Conservation (phyloP, 2,797 vertebrate species). For the Synaphobranchus kaupii region DNA sequence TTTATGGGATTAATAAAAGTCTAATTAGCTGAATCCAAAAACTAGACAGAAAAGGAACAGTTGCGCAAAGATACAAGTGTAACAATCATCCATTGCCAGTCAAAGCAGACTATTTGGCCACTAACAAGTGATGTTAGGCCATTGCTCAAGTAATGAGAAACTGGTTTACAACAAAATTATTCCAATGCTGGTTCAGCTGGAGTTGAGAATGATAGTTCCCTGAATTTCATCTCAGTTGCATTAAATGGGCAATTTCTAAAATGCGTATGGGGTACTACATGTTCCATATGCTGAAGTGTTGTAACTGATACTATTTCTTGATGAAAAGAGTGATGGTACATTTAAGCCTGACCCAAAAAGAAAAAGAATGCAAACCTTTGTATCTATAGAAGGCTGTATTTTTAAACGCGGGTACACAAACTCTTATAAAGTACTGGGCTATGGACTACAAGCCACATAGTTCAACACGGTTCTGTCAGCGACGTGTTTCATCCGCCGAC, state of each 20-base stretch:
- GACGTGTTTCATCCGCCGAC: too few relatives aligned
- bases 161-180: constrained; percentile 1
- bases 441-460: too few relatives aligned
- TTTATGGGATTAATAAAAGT: not conserved
- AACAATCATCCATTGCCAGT: not conserved
- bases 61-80: too few relatives aligned
- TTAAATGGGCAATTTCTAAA: not conserved
- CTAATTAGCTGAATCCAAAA: not conserved
- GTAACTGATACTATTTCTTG: not conserved
- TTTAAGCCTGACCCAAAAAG: not conserved
- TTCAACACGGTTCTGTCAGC: too few relatives aligned
- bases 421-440: too few relatives aligned
- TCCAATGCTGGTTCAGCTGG: not conserved
- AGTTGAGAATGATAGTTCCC: not conserved
- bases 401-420: too few relatives aligned
- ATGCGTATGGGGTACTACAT: not conserved
- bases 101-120: not conserved
- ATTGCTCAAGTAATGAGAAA: not conserved
- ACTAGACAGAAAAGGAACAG: not conserved
- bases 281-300: not conserved
- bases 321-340: not conserved
- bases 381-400: too few relatives aligned
- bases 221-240: not conserved
- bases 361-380: too few relatives aligned
- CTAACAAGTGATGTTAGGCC: not conserved